phyloP scores from a whole-genome alignment of 2,888 invertebrate species.

The Ectobius pallidus region DNA sequence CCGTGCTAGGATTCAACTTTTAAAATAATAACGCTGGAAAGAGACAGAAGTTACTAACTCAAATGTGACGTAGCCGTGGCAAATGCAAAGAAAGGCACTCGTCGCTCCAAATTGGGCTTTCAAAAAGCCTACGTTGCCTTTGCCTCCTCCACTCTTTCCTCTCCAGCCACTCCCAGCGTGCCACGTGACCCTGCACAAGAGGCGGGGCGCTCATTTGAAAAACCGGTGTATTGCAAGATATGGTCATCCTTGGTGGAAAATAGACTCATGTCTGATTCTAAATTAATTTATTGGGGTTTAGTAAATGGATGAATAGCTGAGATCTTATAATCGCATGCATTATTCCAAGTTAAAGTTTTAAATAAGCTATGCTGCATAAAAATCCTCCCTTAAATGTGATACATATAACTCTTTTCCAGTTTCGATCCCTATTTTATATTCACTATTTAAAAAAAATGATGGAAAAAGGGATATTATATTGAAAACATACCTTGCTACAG shows the following conservation, averaged over 20 bases:
- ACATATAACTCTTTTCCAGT: too few species aligned
- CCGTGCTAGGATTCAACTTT: not conserved
- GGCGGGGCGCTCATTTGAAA: slow-evolving; percentile 32
- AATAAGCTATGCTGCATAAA: too few species aligned
- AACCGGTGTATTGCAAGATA: slow-evolving; percentile 28
- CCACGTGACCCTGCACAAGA: slow-evolving; percentile 20
- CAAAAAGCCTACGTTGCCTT: not conserved
- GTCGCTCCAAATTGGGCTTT: slow-evolving; percentile 31
- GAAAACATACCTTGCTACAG: too few species aligned
- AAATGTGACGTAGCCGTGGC: not conserved
- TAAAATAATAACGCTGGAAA: slow-evolving; percentile 5
- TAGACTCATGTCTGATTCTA: not conserved
- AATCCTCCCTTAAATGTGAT: too few species aligned
- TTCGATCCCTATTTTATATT: too few species aligned
- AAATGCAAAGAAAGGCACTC: slow-evolving; percentile 13
- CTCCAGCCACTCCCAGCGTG: not conserved
- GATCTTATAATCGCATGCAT: too few species aligned
- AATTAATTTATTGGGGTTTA: too few species aligned
- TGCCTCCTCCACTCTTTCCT: not conserved
- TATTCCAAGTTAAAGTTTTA: too few species aligned
- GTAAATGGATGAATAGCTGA: too few species aligned
- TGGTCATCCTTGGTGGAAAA: slow-evolving; percentile 3
- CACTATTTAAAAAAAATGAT: too few species aligned
- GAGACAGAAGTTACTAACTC: not conserved
- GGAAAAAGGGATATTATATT: too few species aligned